Base-by-base conservation (phyloP, 2,888 invertebrate genomes). In the Lasioglossum marginatum region DNA sequence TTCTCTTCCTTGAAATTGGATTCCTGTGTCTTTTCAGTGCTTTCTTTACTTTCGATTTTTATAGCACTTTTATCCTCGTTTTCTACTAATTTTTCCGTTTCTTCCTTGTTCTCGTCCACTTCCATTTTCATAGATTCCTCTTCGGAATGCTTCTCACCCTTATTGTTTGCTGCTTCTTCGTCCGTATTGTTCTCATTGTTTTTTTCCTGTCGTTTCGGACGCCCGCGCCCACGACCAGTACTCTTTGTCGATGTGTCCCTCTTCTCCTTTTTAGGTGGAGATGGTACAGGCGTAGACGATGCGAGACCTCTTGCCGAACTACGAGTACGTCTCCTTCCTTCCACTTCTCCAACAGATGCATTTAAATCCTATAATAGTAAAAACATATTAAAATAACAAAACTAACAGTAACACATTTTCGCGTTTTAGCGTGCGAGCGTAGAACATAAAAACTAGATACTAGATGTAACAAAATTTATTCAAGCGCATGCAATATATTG, bases 281-380 rank as follows among this genome's bases (percentile, higher is more conserved):
- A 93, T 2, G 96, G 96, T 34, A 96, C 96, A 14, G 96, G 96
- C n/a, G 96, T 95, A 4, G 96, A 95, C 31, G 96, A 94, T 3
- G 94, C 89, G 6, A 95, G 93, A 23, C 96, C 96, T 92, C 96
- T 95, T 31, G 96, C 96, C 57, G 96, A 96, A 78, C 96, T 96
- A 57, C 96, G 95, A 14, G 96, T 96, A 77, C 96, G 95, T 86
- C 96, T 95, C 86, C 96, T 95, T 6, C 96, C 96, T 88, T 96
- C 96, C 16, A 96, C 95, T 90, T 96, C 96, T 27, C 93, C 95
- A 19, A 91, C 93, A 4, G 96, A 84, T 80, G 93, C 95, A 85
- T 95, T 96, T 86, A 96, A 92, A 86, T 95, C 96, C 96, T 96
- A 90, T 12, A 87, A 89, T 37, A 34, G 34, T 52, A 14, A 12